Percentiles rank a stretch among this genome's conserved stretches.
phyloP scores from a whole-genome alignment of 2,888 invertebrate species.

The Cheilosia vernalis region DNA sequence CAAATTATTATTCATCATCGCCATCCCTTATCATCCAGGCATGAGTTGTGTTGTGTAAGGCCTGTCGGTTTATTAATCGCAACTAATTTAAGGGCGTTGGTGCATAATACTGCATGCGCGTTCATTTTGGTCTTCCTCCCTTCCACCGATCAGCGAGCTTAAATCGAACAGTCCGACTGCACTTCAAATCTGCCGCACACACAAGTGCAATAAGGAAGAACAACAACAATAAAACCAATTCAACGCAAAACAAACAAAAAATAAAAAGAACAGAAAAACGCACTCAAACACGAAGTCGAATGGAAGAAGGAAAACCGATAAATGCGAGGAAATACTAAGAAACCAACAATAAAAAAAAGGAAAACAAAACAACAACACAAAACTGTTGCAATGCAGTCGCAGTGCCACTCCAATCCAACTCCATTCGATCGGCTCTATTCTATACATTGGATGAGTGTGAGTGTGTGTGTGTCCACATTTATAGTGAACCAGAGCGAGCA shows the following conservation, averaged over 20 bases:
- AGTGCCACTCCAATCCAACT: constrained; percentile 31
- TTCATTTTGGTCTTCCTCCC: neutral
- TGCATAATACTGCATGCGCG: constrained; percentile 23
- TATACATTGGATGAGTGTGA: too few relatives aligned
- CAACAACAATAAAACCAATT: neutral
- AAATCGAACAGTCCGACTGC: neutral
- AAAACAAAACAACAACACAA: constrained; percentile 11
- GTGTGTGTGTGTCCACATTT: neutral
- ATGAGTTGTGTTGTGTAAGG: constrained; percentile 26
- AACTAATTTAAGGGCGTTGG: constrained; percentile 66
- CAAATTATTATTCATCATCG: constrained; percentile 39
- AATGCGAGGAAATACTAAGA: constrained; percentile 1
- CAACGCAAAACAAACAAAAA: neutral
- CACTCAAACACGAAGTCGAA: constrained; percentile 14
- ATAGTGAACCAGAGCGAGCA: neutral
- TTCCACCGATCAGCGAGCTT: neutral
- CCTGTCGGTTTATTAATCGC: constrained; percentile 34
- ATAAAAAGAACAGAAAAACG: constrained; percentile 3
- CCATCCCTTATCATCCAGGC: constrained; percentile 58
- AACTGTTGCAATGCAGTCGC: constrained; percentile 60
- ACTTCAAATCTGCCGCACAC: constrained; percentile 31
- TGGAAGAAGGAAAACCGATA: constrained; percentile 29
- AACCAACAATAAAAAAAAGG: constrained; percentile 10
- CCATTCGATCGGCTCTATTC: neutral
- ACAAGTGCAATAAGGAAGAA: constrained; percentile 42